Evolutionary conservation across 1,140 invertebrate species (phyloP).

Genomic region (Ceratitis capitata): DNA sequence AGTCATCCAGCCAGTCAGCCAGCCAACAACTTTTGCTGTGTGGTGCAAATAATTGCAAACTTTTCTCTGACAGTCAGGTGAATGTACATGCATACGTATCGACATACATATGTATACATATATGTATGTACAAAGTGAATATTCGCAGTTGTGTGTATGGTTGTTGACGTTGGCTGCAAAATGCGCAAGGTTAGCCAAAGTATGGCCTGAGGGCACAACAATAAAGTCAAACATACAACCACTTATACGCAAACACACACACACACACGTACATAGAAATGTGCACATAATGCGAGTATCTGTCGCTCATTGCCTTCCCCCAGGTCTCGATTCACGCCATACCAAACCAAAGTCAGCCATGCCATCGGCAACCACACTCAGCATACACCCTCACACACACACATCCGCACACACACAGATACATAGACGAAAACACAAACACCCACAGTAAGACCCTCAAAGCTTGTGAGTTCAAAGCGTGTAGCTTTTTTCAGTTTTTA

Average conservation of each 20-base stretch:
- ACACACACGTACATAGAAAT: no score
- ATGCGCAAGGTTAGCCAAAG: conserved; percentile 29
- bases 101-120: neutral
- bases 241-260: no score
- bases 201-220: conserved; percentile 31
- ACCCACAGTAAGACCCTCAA: neutral
- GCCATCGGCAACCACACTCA: conserved; percentile 3
- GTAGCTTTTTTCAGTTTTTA: neutral
- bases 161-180: conserved; percentile 42
- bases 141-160: conserved; percentile 44
- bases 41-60: conserved; percentile 22
- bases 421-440: no score
- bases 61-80: neutral
- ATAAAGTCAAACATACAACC: neutral
- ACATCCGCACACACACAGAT: no score
- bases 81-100: neutral
- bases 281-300: conserved; percentile 14
- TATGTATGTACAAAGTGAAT: no score
- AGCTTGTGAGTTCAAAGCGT: conserved; percentile 4
- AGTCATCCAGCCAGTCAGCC: conserved; percentile 17
- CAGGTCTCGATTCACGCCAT: neutral
- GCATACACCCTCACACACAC: neutral
- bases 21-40: neutral
- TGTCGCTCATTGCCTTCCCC: conserved; percentile 19
- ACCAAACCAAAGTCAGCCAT: no score